Percentiles rank a stretch among this genome's conserved stretches.
Conservation (phyloP, 2,113 vertebrate species). For the Dicentrarchus labrax region DNA sequence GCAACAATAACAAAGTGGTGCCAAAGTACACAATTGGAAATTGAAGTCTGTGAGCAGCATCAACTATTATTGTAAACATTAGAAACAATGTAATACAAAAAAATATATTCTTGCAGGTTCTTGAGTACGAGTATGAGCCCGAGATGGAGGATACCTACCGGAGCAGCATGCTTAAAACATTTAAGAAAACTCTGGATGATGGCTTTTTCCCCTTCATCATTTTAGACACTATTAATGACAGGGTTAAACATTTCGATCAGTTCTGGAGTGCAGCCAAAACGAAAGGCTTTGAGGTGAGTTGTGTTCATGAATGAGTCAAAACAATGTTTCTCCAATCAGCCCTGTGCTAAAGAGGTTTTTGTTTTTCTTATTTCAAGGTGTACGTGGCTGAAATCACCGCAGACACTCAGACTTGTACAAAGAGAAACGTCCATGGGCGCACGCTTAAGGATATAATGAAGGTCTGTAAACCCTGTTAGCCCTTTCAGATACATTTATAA, state of each 20-base stretch:
- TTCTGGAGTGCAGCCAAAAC: conserved; percentile 99
- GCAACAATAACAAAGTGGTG: not conserved
- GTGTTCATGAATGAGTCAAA: not conserved
- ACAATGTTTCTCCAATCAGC: not conserved
- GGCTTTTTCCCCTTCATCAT: conserved; percentile 99
- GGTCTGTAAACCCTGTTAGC: conserved; percentile 78
- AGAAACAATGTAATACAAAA: not conserved
- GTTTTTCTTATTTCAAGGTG: conserved; percentile 84
- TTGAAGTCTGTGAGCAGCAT: not conserved
- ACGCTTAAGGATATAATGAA: conserved; percentile 94
- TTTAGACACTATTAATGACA: conserved; percentile 95
- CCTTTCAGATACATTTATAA: not conserved
- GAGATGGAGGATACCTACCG: conserved; percentile 98
- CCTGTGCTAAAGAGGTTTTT: not conserved
- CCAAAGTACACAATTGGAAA: not conserved
- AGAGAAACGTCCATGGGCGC: conserved; percentile 96
- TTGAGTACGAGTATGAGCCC: conserved; percentile 98
- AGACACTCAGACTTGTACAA: conserved; percentile 95
- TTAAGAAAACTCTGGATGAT: conserved; percentile 98
- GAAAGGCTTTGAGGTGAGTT: conserved; percentile 96
- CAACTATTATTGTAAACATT: not conserved
- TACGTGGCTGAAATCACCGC: conserved; percentile 97
- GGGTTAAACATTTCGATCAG: conserved; percentile 96
- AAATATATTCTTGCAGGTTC: conserved; percentile 82
- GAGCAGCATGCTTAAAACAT: conserved; percentile 98